Evolutionary conservation across 2,888 invertebrate genomes (phyloP).

Genomic region (Epiblema foenella): DNA sequence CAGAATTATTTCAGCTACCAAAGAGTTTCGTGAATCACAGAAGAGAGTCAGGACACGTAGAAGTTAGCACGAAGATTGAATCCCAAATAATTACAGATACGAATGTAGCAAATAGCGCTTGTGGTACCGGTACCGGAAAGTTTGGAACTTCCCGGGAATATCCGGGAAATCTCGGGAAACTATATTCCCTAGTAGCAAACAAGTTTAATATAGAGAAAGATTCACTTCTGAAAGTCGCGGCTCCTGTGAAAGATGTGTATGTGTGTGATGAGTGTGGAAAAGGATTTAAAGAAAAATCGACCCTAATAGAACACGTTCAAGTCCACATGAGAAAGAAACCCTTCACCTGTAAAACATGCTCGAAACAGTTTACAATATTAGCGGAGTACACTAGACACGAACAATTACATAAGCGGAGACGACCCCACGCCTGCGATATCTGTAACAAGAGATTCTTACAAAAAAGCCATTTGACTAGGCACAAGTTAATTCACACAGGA

Average conservation of each 20-base stretch:
- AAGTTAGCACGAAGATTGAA: not conserved
- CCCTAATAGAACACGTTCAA: not conserved
- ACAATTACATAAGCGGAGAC: not conserved
- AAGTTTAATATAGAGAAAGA: not conserved
- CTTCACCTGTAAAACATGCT: slow-evolving; percentile 8
- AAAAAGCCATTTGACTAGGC: not conserved
- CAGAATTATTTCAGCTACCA: not conserved
- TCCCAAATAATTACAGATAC: not conserved
- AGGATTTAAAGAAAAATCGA: not conserved
- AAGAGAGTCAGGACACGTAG: not conserved
- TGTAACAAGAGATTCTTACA: slow-evolving; percentile 4
- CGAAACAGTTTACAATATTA: not conserved
- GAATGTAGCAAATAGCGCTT: not conserved
- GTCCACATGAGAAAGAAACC: slow-evolving; percentile 4
- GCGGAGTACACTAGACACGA: not conserved
- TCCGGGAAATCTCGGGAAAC: no score
- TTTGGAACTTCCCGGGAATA: no score
- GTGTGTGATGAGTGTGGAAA: not conserved
- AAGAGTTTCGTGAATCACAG: not conserved
- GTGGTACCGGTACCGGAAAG: no score
- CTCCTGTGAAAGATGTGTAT: not conserved
- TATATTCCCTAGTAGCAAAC: not conserved
- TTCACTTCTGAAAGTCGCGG: not conserved
- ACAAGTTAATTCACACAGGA: slow-evolving; percentile 4
- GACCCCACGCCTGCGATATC: slow-evolving; percentile 1